Conservation (phyloP, 2,797 vertebrate species). For the Moxostoma hubbsi region DNA sequence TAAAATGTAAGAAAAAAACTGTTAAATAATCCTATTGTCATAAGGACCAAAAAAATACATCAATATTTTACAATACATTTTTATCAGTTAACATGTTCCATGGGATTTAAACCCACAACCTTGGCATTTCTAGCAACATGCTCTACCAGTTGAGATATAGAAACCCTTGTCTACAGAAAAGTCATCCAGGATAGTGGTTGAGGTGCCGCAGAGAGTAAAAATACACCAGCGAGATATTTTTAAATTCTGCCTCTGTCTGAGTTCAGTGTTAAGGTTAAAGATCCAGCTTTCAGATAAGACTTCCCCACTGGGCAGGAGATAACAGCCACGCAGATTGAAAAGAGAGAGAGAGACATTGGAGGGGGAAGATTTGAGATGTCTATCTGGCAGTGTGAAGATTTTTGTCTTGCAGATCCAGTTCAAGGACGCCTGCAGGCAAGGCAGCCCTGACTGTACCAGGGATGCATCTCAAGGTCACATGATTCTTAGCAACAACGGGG, state of each 20-base stretch:
- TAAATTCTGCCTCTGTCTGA: constrained; percentile 76
- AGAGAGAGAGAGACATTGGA: constrained; percentile 26
- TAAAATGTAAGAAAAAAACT: too few species aligned
- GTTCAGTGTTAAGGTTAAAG: constrained; percentile 87
- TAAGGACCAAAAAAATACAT: too few species aligned
- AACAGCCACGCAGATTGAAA: constrained; percentile 76
- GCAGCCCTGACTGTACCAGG: constrained; percentile 91
- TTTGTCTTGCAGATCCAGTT: constrained; percentile 99
- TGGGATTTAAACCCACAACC: too few species aligned
- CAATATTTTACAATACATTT: too few species aligned
- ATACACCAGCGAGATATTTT: constrained; percentile 75
- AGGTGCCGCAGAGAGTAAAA: too few species aligned
- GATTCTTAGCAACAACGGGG: constrained; percentile 89
- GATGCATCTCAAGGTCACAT: constrained; percentile 95
- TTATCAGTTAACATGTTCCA: too few species aligned
- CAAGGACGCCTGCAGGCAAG: constrained; percentile 98
- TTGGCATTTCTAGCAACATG: too few species aligned
- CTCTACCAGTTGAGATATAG: too few species aligned
- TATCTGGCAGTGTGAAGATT: constrained; percentile 95
- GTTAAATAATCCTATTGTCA: too few species aligned
- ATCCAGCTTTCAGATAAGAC: constrained; percentile 92
- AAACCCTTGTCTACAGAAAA: too few species aligned
- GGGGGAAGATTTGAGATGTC: constrained; percentile 88
- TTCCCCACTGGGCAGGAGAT: constrained; percentile 74
- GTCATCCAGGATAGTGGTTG: too few species aligned